phyloP scores from a whole-genome alignment of 2,797 vertebrate species.

The Urocyon cinereoargenteus region DNA sequence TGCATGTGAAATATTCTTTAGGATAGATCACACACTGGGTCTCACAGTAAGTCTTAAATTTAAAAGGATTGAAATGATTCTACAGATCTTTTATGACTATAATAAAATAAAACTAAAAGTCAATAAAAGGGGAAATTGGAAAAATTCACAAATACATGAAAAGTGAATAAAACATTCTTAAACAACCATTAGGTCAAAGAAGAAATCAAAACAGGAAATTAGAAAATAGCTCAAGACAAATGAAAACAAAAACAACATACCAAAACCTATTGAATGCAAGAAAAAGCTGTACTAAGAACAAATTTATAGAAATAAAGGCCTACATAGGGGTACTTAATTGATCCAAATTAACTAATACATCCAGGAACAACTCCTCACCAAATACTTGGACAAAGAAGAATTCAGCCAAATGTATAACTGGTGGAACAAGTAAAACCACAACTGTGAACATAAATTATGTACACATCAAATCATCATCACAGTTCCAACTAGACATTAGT shows the following conservation, averaged over 20 bases:
- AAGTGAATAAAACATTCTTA: not conserved
- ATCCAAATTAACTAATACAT: not conserved
- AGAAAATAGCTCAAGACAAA: not conserved
- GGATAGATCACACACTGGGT: no score
- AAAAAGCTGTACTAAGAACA: not conserved
- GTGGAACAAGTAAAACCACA: not conserved
- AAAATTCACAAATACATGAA: no score
- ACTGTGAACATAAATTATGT: not conserved
- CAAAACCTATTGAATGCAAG: not conserved
- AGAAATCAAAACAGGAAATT: not conserved
- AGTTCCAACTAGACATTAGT: not conserved
- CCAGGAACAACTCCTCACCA: not conserved
- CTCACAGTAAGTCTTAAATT: no score
- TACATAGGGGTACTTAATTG: not conserved
- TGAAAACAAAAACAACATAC: not conserved
- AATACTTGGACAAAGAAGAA: not conserved
- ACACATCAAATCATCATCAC: not conserved
- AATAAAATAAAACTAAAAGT: no score
- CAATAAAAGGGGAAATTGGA: no score
- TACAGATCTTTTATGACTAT: no score
- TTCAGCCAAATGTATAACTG: not conserved
- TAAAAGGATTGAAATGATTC: no score
- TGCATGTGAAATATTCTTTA: no score
- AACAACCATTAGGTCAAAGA: not conserved
- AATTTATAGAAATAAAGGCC: not conserved